Evolutionary conservation across 2,888 invertebrate genomes (phyloP), one percentile per base, ranked within the genome.

Genomic region (Operophtera brumata): DNA sequence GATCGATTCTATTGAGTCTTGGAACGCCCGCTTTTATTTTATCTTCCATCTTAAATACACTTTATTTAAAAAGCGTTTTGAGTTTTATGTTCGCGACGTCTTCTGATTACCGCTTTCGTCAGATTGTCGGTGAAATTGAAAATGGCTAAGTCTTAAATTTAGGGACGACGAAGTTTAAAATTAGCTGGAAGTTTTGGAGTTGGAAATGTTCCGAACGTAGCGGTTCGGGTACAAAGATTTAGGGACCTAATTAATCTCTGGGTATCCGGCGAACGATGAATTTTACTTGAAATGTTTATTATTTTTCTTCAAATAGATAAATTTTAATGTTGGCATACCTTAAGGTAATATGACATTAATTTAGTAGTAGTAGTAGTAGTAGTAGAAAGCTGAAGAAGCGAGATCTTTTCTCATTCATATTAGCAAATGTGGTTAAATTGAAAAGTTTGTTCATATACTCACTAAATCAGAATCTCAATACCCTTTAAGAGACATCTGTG

Each of bases 161-260:
- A 57, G 53, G 48, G 59, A 65, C 59, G 44, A 13, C 36, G 26
- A 66, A 69, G 69, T 73, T 72, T 66, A 59, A 66, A 62, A 75
- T 75, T 67, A 69, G 70, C 66, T 71, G 61, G 53, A 70, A 73
- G 64, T 74, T 76, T 67, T 65, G 54, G 64, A 69, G 64, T 64
- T 64, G 55, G 56, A 66, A 54, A 64, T 69, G 59, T 67, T 60
- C 49, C 61, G 69, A 64, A 68, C 70, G 77, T 71, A 73, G 72
- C 69, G 77, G 71, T 73, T 69, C 67, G 66, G 66, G 67, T 65
- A 68, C 70, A 64, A 71, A 69, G 75, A 75, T 74, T 77, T 73
- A 69, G 68, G 69, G 69, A 68, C 67, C 73, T 75, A 70, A 77
- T 78, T 77, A 75, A 73, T 75, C 70, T 70, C 61, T 52, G 64